These are phyloP conservation scores for Disparrhopalites patrizii DNA, from an alignment of 2,888 invertebrate genomes.

Conservation along the genomic window DNA sequence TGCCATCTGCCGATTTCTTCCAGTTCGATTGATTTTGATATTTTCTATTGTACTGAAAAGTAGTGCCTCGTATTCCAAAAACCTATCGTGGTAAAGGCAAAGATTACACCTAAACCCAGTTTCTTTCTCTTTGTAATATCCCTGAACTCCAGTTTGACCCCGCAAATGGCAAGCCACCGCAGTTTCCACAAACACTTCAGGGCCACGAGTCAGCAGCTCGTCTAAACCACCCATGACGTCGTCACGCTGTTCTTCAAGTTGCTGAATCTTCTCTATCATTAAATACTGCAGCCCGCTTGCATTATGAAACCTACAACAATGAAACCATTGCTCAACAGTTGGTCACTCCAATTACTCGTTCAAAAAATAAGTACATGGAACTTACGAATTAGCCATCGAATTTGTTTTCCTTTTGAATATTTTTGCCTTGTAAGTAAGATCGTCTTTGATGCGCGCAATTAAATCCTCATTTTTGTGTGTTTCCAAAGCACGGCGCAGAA, in stretches of 20 bases:
- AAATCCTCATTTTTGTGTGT: slow-evolving; percentile 35
- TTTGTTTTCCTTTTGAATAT: slow-evolving; percentile 22
- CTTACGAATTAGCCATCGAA: slow-evolving; percentile 38
- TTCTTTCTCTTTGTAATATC: slow-evolving; percentile 24
- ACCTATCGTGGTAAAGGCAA: slow-evolving; percentile 52
- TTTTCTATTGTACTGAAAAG: slow-evolving; percentile 57
- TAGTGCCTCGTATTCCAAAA: slow-evolving; percentile 53
- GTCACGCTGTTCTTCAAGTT: slow-evolving; percentile 50
- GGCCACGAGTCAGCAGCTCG: slow-evolving; percentile 48
- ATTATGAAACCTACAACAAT: slow-evolving; percentile 50
- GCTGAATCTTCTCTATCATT: slow-evolving; percentile 51
- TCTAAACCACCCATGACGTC: slow-evolving; percentile 51
- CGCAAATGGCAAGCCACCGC: slow-evolving; percentile 61
- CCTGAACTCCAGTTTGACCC: slow-evolving; percentile 31
- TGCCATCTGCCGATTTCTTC: slow-evolving; percentile 42
- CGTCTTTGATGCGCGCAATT: slow-evolving; percentile 38
- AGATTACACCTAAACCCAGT: slow-evolving; percentile 50
- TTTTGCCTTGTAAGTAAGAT: slow-evolving; percentile 32
- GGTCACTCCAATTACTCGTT: too few relatives aligned
- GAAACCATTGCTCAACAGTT: slow-evolving; percentile 2
- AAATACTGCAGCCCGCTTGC: slow-evolving; percentile 51
- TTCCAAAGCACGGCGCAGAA: slow-evolving; percentile 51
- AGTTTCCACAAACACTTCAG: slow-evolving; percentile 52
- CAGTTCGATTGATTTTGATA: slow-evolving; percentile 46
- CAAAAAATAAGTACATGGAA: not conserved